Base-by-base conservation (phyloP, 2,113 vertebrate genomes). In the Erythrolamprus reginae region DNA sequence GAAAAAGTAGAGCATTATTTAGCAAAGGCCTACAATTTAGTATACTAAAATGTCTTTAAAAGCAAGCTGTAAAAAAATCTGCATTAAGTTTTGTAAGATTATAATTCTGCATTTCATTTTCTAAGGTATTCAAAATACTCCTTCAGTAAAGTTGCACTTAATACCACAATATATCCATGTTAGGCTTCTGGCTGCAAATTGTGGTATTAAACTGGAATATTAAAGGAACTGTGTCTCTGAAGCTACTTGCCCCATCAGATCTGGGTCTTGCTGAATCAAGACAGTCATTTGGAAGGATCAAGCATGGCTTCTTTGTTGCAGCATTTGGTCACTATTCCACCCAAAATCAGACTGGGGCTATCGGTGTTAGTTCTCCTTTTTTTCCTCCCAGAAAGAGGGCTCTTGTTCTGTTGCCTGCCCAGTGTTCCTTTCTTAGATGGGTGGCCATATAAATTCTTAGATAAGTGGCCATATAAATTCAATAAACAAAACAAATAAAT, bases 1-100 rank as follows among this genome's bases (percentile, higher is more conserved):
- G 52, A 1, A 33, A 52, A 90, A 88, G 88, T 94, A 70, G 51
- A 91, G 15, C 92, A 93, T n/a, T 0, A 10, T 52, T 94, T 93
- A 94, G 83, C 53, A 86, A 13, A 86, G 26, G 87, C 50, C 86
- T 15, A 0, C 4, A 84, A 52, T 1, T 0, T 83, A 24, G 42
- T 50, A 84, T 86, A 89, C 88, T 45, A 47, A 17, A 5, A 58
- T 28, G 2, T 42, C 24, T 42, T 87, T 77, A 42, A 77, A 21
- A 77, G 70, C 7, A 42, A 21, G 17, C 17, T 21, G 17, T 77
- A 77, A 77, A 21, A 77, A 77, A 77, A 77, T 21, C 17, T 77
- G 33, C 17, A 77, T 77, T 42, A 77, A 21, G 7, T 42, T 77
- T 77, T 38, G 33, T 77, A 77, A 77, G 33, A 42, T 42, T 77